Evolutionary conservation across 1,140 invertebrate species (phyloP).

Genomic region (Trichonephila inaurata): DNA sequence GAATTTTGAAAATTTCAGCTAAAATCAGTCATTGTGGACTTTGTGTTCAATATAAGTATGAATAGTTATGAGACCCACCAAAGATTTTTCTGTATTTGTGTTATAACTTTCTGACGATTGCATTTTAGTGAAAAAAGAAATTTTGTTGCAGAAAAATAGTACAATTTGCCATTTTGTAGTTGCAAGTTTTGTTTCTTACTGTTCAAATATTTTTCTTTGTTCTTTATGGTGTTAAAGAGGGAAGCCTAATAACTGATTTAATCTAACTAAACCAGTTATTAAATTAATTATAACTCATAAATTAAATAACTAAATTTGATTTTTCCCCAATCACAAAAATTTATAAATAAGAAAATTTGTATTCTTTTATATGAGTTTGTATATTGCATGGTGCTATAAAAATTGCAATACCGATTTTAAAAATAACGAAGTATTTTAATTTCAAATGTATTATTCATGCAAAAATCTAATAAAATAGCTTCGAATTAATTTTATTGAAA

Average conservation of each 20-base stretch:
- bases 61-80: neutral
- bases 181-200: neutral
- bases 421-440: neutral
- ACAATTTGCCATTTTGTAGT: neutral
- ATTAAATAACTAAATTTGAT: too few relatives aligned
- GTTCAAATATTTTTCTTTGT: too few relatives aligned
- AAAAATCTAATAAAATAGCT: too few relatives aligned
- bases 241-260: too few relatives aligned
- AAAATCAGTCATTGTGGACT: neutral
- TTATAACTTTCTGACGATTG: neutral
- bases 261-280: too few relatives aligned
- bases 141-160: neutral
- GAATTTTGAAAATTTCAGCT: neutral
- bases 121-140: neutral
- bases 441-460: neutral
- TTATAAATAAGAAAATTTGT: neutral
- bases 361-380: neutral
- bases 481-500: too few relatives aligned
- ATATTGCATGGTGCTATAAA: neutral
- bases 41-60: neutral
- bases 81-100: constrained; percentile 5
- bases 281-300: too few relatives aligned
- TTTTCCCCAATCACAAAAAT: too few relatives aligned
- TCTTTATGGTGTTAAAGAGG: too few relatives aligned
- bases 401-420: neutral